A percentile compares a stretch with the other conserved stretches of the same genome.
These are phyloP conservation scores for Poeciliopsis turneri DNA, from an alignment of 2,797 vertebrate genomes.

Conservation along the genomic window DNA sequence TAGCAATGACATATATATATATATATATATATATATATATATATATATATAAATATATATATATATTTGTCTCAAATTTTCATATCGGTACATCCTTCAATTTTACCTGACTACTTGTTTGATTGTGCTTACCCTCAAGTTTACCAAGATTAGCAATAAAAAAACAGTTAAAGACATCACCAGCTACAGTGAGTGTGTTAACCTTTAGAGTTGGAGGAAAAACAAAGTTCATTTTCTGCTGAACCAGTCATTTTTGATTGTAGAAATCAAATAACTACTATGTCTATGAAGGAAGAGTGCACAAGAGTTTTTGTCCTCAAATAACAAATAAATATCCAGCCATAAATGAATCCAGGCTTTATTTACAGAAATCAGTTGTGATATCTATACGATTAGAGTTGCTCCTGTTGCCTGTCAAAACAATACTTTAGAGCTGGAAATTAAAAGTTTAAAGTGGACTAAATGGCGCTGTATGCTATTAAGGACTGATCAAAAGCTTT, in stretches of 20 bases:
- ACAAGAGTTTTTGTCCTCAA: neutral
- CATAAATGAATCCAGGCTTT: neutral
- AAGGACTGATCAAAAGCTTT: neutral
- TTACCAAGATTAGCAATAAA: neutral
- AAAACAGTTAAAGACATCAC: neutral
- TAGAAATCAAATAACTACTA: neutral
- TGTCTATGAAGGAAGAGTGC: neutral
- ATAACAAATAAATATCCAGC: neutral
- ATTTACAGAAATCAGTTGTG: neutral
- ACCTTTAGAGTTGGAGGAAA: neutral
- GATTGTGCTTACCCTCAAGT: neutral
- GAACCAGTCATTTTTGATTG: neutral
- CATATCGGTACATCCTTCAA: neutral
- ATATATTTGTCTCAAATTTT: no score
- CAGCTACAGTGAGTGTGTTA: neutral
- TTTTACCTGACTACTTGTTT: neutral
- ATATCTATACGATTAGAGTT: neutral
- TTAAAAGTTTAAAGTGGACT: neutral
- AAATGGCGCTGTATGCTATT: neutral
- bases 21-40: no score
- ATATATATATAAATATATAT: no score
- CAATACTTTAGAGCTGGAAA: neutral
- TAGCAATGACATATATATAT: no score
- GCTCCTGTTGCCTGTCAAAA: neutral
- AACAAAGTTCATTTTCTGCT: neutral